Evolutionary conservation across 2,797 vertebrate species (phyloP), one percentile per base, ranked within the genome.

Genomic region (Mormyrus proboscirostris): DNA sequence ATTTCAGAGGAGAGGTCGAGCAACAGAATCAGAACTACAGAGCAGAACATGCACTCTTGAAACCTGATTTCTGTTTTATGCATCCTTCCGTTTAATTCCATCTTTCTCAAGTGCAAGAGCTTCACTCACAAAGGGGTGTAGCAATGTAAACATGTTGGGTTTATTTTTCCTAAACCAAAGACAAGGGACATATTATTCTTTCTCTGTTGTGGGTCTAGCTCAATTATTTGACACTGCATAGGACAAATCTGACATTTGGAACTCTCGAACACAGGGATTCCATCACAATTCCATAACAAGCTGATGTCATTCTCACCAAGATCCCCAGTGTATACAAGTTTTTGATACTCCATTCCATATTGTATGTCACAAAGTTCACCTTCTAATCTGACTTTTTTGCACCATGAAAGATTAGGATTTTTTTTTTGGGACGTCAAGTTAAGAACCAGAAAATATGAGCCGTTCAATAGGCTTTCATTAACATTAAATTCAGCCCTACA

Each of bases 161-260:
- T 91, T 91, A 4, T 25, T 88, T 47, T 87, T 33, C 10, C 91
- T 88, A 90, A 90, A 90, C 89, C 90, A 91, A 29, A 91, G 38
- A 50, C 90, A 91, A 51, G 88, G 69, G 7, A 90, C 25, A 91
- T 90, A 7, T 88, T 90, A 10, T 65, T 65, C 62, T 12, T 84
- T 57, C 88, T 88, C 5, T 85, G 25, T 7, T 90, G 90, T 57
- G 90, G 88, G 1, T 90, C 33, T 6, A 89, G 55, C 41, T 89
- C 90, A 25, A 90, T 91, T 2, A 50, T 41, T 62, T 50, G 87
- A 44, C 62, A 88, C 12, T 88, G 87, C 16, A 88, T 88, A 41
- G 59, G n/a, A n/a, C 59, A 88, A 10, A 88, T 47, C 47, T 88
- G 87, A 69, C 14, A 76, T 51, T 88, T 88, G 14, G 62, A 88